Base-by-base conservation (phyloP, 2,888 invertebrate genomes). In the Morpho achilles region DNA sequence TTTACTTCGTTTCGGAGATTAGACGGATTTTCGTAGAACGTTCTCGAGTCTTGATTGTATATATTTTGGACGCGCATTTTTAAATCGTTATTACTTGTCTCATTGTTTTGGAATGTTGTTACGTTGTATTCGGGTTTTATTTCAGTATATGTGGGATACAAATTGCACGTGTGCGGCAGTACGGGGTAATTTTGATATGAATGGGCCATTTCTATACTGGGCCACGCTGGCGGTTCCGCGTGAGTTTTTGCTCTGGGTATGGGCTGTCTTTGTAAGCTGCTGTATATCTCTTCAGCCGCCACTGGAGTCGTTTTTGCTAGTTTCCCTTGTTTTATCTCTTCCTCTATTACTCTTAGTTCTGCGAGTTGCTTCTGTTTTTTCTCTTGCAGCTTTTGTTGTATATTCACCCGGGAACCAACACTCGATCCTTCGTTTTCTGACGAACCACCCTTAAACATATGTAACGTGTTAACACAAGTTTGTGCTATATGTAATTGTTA, bases 361-460 rank as follows among this genome's bases (percentile, higher is more conserved):
- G 96, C 96, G 40, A 97, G 84, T 73, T 97, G 97, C 66, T 97
- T 96, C 72, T 96, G 95, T 71, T 96, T 96, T 76, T 97, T 97
- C 76, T 96, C 96, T 74, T 96, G 95, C 0, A 97, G 87, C 76
- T 97, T 97, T 70, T 96, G 96, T 64, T 96, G 95, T 62, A 97
- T 97, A 77, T 96, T 96, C 42, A 96, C 95, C 8, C 95, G 92
- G 7, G 95, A 95, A 0, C 93, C 93, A 0, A 94, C 93, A 70
- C 94, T 94, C 44, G 94, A 95, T 0, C 94, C 94, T 74, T 96
- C 96, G 79, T 94, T 95, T 78, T 95, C 95, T 71, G 94, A 95
- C 9, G 94, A 94, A 0, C 93, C 93, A 50, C 93, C 93, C 88
- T 92, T 75, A 8, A 48, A 45, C 39, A 43, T 42, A 22, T 51